Conservation (phyloP, 2,113 vertebrate genomes). For the Rallus limicola region DNA sequence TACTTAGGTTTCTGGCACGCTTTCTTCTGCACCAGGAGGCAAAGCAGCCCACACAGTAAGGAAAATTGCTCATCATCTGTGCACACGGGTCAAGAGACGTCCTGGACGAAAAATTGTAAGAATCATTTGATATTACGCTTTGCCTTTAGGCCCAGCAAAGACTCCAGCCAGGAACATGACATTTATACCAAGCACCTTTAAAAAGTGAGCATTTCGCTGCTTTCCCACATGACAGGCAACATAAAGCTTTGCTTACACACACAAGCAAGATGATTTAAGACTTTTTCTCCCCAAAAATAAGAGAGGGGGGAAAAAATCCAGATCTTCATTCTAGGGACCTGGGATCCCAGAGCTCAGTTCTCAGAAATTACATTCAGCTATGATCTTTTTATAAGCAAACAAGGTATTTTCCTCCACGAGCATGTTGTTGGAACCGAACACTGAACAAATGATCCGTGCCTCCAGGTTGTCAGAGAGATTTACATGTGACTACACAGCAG, state of each 20-base stretch:
- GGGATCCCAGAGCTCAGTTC: not conserved
- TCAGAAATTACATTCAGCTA: not conserved
- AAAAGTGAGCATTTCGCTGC: not conserved
- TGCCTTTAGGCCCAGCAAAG: conserved; percentile 2
- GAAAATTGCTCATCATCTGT: not conserved
- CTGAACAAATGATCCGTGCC: conserved; percentile 16
- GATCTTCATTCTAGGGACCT: not conserved
- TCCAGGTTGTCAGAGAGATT: conserved; percentile 51
- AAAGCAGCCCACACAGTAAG: not conserved
- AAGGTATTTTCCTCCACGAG: not conserved
- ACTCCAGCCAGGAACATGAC: conserved; percentile 17
- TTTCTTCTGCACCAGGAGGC: conserved; percentile 2
- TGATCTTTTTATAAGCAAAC: not conserved
- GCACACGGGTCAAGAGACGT: not conserved
- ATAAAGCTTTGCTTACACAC: not conserved
- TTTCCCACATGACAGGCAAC: not conserved
- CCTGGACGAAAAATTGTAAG: not conserved
- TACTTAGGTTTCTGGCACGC: not conserved
- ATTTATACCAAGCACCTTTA: not conserved
- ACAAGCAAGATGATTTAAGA: not conserved
- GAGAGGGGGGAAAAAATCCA: not conserved
- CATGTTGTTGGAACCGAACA: not conserved
- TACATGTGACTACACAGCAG: conserved; percentile 9
- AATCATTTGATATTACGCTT: not conserved
- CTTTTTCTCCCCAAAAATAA: not conserved